Percentiles rank a stretch among this genome's conserved stretches.
phyloP scores from a whole-genome alignment of 2,888 invertebrate species.

The Agrochola circellaris region DNA sequence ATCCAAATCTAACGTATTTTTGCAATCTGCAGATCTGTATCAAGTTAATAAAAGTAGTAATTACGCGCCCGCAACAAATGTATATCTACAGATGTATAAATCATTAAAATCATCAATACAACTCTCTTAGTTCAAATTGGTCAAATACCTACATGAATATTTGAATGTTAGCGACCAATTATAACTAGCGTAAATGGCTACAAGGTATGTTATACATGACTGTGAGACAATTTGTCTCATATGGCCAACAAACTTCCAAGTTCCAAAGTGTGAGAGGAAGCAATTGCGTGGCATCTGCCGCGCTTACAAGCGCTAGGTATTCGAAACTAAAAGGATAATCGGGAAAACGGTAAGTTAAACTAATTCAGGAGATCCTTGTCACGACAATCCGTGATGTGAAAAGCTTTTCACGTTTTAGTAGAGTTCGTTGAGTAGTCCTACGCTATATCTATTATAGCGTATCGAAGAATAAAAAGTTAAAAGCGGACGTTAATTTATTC shows the following conservation, averaged over 20 bases:
- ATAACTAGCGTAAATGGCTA: background rate
- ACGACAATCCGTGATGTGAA: conserved; percentile 9
- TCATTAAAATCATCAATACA: background rate
- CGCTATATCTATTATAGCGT: too few relatives aligned
- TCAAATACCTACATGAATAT: background rate
- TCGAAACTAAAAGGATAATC: conserved; percentile 13
- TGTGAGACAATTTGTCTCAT: conserved; percentile 7
- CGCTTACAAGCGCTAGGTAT: conserved; percentile 1
- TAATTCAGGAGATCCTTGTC: conserved; percentile 24
- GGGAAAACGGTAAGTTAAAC: conserved; percentile 34
- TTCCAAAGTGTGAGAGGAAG: conserved; percentile 30
- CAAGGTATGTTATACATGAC: background rate
- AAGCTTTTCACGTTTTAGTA: conserved; percentile 28
- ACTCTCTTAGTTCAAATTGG: background rate
- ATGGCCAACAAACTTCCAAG: conserved; percentile 22
- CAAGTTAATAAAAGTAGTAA: too few relatives aligned
- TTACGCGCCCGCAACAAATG: too few relatives aligned
- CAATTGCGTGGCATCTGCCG: conserved; percentile 28
- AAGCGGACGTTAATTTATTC: background rate
- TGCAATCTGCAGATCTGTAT: background rate
- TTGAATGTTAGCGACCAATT: background rate
- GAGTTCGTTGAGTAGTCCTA: conserved; percentile 7
- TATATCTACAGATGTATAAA: background rate
- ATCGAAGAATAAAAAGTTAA: conserved; percentile 2
- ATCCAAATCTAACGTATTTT: background rate